Percentiles rank a stretch among this genome's conserved stretches.
Conservation (phyloP, 2,113 vertebrate species). For the Solea solea region DNA sequence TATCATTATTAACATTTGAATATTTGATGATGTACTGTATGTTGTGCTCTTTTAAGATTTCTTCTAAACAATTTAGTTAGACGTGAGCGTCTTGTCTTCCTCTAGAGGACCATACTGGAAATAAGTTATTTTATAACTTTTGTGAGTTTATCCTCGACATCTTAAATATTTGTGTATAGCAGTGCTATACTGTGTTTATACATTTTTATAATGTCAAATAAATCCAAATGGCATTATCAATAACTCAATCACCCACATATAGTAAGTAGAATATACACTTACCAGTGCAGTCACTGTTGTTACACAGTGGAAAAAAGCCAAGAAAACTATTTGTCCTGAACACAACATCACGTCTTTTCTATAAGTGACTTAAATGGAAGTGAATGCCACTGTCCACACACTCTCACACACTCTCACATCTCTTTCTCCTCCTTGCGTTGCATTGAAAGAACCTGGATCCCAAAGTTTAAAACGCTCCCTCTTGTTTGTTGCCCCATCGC, state of each 20-base stretch:
- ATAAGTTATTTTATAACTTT: too few relatives aligned
- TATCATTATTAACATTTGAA: too few relatives aligned
- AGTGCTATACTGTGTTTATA: too few relatives aligned
- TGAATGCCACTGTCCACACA: background rate
- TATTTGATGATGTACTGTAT: too few relatives aligned
- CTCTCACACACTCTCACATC: constrained; percentile 21
- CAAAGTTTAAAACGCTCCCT: constrained; percentile 8
- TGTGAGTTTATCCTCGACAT: too few relatives aligned
- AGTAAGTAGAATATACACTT: constrained; percentile 46
- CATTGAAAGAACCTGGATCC: constrained; percentile 21
- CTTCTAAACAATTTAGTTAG: too few relatives aligned
- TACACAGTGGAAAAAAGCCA: constrained; percentile 65
- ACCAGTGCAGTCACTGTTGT: constrained; percentile 71
- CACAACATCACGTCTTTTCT: constrained; percentile 52
- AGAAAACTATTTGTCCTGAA: constrained; percentile 17
- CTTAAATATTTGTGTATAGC: too few relatives aligned
- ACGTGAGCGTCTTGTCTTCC: too few relatives aligned
- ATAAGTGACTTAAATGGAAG: constrained; percentile 4
- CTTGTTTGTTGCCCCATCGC: constrained; percentile 43
- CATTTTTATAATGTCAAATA: too few relatives aligned
- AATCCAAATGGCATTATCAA: background rate
- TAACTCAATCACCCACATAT: background rate
- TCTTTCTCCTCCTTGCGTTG: constrained; percentile 26
- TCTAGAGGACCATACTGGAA: too few relatives aligned
- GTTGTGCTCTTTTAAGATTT: too few relatives aligned